Base-by-base conservation (phyloP, 2,113 vertebrate genomes). In the Trinectes maculatus region DNA sequence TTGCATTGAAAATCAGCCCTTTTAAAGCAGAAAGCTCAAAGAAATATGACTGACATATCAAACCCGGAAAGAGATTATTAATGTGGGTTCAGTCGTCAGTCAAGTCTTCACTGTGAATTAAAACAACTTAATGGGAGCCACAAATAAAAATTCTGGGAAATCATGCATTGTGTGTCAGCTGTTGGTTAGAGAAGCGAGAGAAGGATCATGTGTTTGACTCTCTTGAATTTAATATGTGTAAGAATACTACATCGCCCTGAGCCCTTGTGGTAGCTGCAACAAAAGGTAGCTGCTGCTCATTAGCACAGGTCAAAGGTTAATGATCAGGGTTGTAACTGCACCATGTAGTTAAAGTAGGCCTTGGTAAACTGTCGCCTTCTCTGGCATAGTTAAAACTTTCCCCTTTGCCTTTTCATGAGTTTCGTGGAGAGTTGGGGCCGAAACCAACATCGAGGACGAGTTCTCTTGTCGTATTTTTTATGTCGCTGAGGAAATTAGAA, bases 401-500 rank as follows among this genome's bases (percentile, higher is more conserved):
- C 2, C 9, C 33, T 36, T 11, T 43, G n/a, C n/a, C n/a, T 22
- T 52, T 29, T 6, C 6, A 8, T 34, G 11, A 28, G 11, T 26
- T 46, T n/a, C 3, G 6, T 36, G 29, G 10, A 53, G 21, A 37
- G 13, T 16, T 64, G 52, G 15, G 25, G 42, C 10, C 26, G 16
- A 37, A 66, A 6, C 8, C 8, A 2, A 52, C 40, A 19, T 19
- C n/a, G 40, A 43, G 40, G 34, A 43, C 39, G 47, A 31, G 52
- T 28, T 9, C 22, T 28, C 39, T 48, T 15, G 8, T 55, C 47
- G 22, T 22, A 58, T 42, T 58, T 74, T 24, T 29, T 33, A 53
- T 53, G 48, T 49, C 19, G 36, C 31, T 47, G 33, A 58, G 51
- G 39, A 58, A 43, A 59, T 70, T 36, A 64, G 21, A 69, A 70